These are phyloP conservation scores for Archilochus colubris DNA, from an alignment of 2,113 vertebrate genomes.

Conservation along the genomic window DNA sequence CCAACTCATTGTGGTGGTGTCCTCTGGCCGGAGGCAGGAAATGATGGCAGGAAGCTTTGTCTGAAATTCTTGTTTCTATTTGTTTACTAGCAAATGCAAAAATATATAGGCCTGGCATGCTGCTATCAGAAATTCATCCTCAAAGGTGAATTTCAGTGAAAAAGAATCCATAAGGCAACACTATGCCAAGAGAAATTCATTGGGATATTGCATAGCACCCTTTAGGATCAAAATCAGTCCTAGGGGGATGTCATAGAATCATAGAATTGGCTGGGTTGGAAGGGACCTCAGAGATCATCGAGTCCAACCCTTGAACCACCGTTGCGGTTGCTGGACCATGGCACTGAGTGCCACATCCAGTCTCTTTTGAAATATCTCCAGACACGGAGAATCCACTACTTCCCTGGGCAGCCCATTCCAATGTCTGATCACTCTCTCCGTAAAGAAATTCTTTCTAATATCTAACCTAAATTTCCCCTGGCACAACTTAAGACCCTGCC, in stretches of 20 bases:
- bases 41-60: not conserved
- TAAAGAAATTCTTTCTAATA: too few relatives aligned
- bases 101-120: not conserved
- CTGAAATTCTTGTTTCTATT: not conserved
- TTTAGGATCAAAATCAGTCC: not conserved
- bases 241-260: not conserved
- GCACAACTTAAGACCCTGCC: too few relatives aligned
- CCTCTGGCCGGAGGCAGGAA: not conserved
- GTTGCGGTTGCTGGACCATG: too few relatives aligned
- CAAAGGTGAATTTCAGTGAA: not conserved
- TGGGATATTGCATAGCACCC: rapidly evolving
- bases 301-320: too few relatives aligned
- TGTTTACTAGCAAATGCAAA: not conserved
- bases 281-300: too few relatives aligned
- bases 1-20: not conserved
- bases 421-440: too few relatives aligned
- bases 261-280: too few relatives aligned
- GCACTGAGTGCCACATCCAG: too few relatives aligned
- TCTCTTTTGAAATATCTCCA: too few relatives aligned
- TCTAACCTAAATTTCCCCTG: too few relatives aligned
- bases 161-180: not conserved
- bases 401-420: too few relatives aligned
- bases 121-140: not conserved
- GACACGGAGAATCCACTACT: too few relatives aligned
- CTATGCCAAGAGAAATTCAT: not conserved